phyloP scores from a whole-genome alignment of 2,888 invertebrate genomes.

The Rhagonycha lutea region DNA sequence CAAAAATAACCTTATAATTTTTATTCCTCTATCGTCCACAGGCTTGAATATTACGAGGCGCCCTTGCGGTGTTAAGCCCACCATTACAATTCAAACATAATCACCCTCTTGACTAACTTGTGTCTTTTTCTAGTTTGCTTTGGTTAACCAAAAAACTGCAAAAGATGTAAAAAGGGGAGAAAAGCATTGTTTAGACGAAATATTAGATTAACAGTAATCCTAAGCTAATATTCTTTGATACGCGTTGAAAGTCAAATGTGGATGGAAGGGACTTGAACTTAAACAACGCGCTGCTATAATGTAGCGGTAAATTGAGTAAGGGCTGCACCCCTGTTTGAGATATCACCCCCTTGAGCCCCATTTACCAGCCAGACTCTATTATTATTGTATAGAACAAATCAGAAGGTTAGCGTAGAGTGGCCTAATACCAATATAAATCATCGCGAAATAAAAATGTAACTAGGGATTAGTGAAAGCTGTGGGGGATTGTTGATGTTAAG shows the following conservation, averaged over 20 bases:
- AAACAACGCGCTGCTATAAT: conserved; percentile 55
- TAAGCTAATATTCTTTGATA: conserved; percentile 50
- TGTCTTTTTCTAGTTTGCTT: conserved; percentile 17
- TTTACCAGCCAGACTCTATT: conserved; percentile 57
- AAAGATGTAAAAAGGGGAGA: conserved; percentile 19
- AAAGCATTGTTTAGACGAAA: conserved; percentile 32
- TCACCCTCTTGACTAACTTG: conserved; percentile 11
- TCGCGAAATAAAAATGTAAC: conserved; percentile 54
- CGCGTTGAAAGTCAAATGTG: conserved; percentile 43
- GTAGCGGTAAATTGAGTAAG: conserved; percentile 57
- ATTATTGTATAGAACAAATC: conserved; percentile 59
- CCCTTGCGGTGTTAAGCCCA: conserved; percentile 42
- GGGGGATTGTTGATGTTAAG: conserved; percentile 34
- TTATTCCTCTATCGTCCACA: conserved; percentile 43
- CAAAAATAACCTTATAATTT: conserved; percentile 50
- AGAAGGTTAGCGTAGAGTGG: conserved; percentile 56
- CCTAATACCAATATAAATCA: conserved; percentile 57
- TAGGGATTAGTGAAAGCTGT: conserved; percentile 38
- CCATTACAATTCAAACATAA: conserved; percentile 28
- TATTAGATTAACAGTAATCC: conserved; percentile 52
- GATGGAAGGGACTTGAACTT: conserved; percentile 37
- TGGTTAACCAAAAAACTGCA: conserved; percentile 11
- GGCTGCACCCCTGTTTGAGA: conserved; percentile 48
- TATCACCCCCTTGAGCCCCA: conserved; percentile 56
- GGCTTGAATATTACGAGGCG: conserved; percentile 22